Evolutionary conservation across 2,113 vertebrate species (phyloP).

Genomic region (Chauna torquata): DNA sequence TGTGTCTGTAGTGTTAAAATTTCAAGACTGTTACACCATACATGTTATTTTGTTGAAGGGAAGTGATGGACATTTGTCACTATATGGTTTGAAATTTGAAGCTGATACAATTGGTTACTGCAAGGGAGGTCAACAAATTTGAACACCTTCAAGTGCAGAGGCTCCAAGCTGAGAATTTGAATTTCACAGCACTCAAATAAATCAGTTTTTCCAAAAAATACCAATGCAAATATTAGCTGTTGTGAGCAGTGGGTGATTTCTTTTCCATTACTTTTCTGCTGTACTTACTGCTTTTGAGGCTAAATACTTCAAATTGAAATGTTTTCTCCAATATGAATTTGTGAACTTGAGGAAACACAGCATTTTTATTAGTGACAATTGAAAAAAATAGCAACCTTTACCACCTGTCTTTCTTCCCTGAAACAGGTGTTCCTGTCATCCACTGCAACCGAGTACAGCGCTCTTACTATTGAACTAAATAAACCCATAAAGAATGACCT

Average conservation of each 20-base stretch:
- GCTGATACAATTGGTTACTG: not conserved
- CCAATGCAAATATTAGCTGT: not conserved
- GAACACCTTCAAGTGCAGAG: not conserved
- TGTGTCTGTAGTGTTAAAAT: not conserved
- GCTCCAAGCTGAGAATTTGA: not conserved
- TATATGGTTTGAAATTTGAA: not conserved
- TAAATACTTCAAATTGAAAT: not conserved
- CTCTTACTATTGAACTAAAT: slow-evolving; percentile 73
- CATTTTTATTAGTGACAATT: not conserved
- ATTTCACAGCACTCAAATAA: not conserved
- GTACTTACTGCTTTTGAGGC: not conserved
- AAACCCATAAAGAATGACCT: slow-evolving; percentile 87
- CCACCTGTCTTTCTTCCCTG: not conserved
- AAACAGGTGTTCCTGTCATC: slow-evolving; percentile 83
- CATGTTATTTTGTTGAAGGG: not conserved
- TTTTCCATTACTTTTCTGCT: not conserved
- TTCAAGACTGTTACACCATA: not conserved
- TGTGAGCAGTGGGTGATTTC: not conserved
- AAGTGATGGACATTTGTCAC: not conserved
- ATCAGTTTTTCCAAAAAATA: not conserved
- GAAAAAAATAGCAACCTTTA: not conserved
- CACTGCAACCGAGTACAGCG: slow-evolving; percentile 76
- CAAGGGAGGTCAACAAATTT: not conserved
- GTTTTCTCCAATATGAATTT: not conserved
- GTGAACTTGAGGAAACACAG: not conserved